A percentile compares a stretch with the other conserved stretches of the same genome.
phyloP scores from a whole-genome alignment of 1,140 invertebrate species.

The Diplogasteroides magnus region DNA sequence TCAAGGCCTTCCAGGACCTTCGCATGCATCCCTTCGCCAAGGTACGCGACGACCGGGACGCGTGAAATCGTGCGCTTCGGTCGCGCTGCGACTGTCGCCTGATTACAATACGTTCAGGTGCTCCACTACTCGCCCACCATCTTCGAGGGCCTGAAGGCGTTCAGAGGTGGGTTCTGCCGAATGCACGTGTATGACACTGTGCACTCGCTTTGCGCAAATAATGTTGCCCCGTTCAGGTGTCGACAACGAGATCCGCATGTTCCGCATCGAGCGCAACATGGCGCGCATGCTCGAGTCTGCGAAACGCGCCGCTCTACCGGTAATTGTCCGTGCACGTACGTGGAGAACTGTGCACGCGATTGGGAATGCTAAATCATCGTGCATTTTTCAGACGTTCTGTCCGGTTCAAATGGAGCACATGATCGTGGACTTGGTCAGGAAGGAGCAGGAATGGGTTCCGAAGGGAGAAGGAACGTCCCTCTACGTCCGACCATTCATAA shows the following conservation, averaged over 20 bases:
- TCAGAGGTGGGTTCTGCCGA: constrained; percentile 63
- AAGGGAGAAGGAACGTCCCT: neutral
- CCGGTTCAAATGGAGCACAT: neutral
- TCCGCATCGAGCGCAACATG: constrained; percentile 89
- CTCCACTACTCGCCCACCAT: constrained; percentile 64
- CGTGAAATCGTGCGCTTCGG: constrained; percentile 70
- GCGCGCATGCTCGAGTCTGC: constrained; percentile 79
- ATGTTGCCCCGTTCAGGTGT: constrained; percentile 56
- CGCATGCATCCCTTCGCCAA: constrained; percentile 84
- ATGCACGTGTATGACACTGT: too few species aligned
- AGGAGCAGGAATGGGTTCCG: neutral
- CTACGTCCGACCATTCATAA: neutral
- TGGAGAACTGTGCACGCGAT: neutral
- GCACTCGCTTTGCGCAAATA: neutral
- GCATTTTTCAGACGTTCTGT: neutral
- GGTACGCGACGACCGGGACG: constrained; percentile 68
- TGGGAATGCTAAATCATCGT: neutral
- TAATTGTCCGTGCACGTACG: too few species aligned
- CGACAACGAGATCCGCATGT: constrained; percentile 82
- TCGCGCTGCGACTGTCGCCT: too few species aligned
- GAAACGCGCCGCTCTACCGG: constrained; percentile 72
- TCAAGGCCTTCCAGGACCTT: constrained; percentile 78
- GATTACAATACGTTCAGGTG: neutral
- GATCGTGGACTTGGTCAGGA: neutral
- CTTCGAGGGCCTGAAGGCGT: constrained; percentile 96